phyloP scores from a whole-genome alignment of 2,113 vertebrate genomes.

The Blennius ocellaris region DNA sequence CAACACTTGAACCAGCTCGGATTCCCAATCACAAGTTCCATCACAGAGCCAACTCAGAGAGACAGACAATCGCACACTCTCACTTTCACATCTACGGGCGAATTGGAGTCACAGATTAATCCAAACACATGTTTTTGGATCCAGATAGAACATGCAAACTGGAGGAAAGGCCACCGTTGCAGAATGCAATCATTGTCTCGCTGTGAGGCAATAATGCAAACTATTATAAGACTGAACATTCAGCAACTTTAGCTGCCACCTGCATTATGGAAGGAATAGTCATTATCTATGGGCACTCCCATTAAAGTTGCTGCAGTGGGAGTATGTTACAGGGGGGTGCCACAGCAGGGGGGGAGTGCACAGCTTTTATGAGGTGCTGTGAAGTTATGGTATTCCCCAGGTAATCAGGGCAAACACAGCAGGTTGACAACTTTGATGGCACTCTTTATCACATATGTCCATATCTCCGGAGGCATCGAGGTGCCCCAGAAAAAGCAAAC shows the following conservation, averaged over 20 bases:
- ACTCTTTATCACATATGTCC: slow-evolving; percentile 48
- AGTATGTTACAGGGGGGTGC: slow-evolving; percentile 18
- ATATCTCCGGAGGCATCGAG: slow-evolving; percentile 38
- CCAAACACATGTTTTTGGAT: too few relatives aligned
- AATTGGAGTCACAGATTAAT: too few relatives aligned
- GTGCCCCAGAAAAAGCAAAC: slow-evolving; percentile 55
- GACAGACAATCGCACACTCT: too few relatives aligned
- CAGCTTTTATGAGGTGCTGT: slow-evolving; percentile 61
- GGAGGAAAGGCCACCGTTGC: too few relatives aligned
- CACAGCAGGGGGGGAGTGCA: slow-evolving; percentile 31
- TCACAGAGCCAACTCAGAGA: too few relatives aligned
- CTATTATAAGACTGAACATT: not conserved
- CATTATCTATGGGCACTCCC: slow-evolving; percentile 48
- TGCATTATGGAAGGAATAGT: slow-evolving; percentile 23
- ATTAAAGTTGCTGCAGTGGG: slow-evolving; percentile 65
- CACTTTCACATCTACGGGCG: too few relatives aligned
- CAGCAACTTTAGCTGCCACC: slow-evolving; percentile 16
- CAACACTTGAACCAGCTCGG: too few relatives aligned
- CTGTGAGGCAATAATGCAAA: too few relatives aligned
- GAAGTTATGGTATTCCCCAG: slow-evolving; percentile 50
- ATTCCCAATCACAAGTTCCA: too few relatives aligned
- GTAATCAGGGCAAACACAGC: slow-evolving; percentile 31
- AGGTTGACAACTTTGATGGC: slow-evolving; percentile 46
- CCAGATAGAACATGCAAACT: too few relatives aligned
- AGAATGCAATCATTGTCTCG: too few relatives aligned